Conservation (phyloP, 2,113 vertebrate species). For the Solenodon paradoxus region DNA sequence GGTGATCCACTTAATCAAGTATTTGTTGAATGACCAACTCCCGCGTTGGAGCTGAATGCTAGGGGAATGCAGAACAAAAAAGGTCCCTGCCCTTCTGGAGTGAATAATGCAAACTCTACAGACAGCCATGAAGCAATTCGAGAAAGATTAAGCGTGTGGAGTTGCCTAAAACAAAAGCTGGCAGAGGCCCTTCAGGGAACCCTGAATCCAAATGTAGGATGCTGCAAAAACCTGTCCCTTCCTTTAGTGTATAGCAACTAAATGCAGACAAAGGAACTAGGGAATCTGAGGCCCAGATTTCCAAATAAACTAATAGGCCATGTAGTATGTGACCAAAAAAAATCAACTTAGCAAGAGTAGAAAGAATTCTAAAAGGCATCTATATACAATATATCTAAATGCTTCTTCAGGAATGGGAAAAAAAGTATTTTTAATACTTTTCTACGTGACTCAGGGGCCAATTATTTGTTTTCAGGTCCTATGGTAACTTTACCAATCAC, state of each 20-base stretch:
- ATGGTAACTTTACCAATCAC: neutral
- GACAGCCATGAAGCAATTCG: neutral
- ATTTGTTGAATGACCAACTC: conserved; percentile 42
- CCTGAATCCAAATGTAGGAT: conserved; percentile 27
- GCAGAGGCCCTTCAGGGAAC: neutral
- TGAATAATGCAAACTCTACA: neutral
- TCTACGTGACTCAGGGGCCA: neutral
- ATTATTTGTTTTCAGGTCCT: neutral
- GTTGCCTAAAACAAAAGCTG: conserved; percentile 48
- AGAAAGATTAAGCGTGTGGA: conserved; percentile 21
- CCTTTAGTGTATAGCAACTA: neutral
- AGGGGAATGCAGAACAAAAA: conserved; percentile 24
- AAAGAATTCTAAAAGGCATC: conserved; percentile 37
- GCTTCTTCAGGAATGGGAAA: neutral
- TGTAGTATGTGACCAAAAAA: neutral
- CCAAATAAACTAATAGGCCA: conserved; percentile 27
- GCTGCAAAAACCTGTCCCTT: conserved; percentile 19
- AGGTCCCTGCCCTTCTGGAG: conserved; percentile 16
- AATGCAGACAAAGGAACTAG: conserved; percentile 29
- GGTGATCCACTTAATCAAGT: conserved; percentile 4
- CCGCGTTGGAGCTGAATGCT: conserved; percentile 8
- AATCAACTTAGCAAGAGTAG: neutral
- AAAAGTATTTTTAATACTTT: neutral
- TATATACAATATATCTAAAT: neutral
- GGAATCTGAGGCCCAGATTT: conserved; percentile 14